A percentile compares a stretch with the other conserved stretches of the same genome.
Conservation (phyloP, 2,797 vertebrate species). For the Molossus alvarezi region DNA sequence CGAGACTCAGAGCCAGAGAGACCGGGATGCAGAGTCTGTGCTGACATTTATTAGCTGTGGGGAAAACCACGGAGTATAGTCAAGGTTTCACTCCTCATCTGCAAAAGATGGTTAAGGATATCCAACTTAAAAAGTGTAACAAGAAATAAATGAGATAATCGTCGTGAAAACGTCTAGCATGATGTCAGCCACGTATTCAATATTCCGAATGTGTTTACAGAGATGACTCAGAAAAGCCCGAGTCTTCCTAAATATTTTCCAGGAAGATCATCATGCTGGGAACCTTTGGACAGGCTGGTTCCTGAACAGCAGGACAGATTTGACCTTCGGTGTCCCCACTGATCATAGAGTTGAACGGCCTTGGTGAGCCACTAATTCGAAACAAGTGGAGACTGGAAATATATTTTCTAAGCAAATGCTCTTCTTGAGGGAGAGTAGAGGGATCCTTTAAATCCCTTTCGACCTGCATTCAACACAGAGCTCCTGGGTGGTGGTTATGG, state of each 20-base stretch:
- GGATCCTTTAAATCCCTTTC: not conserved
- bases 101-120: not conserved
- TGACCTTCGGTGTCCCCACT: not conserved
- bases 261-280: not conserved
- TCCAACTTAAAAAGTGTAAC: not conserved
- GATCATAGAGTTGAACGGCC: not conserved
- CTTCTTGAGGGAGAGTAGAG: not conserved
- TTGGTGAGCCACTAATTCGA: conserved; percentile 56
- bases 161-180: not conserved
- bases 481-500: not conserved
- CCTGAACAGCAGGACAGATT: not conserved
- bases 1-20: not conserved
- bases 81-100: not conserved
- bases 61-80: not conserved
- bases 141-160: not conserved
- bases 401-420: not conserved
- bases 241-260: conserved; percentile 70
- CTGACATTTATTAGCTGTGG: not conserved
- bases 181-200: not conserved
- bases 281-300: not conserved
- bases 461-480: not conserved
- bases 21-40: not conserved
- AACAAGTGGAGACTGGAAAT: conserved; percentile 54
- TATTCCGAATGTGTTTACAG: not conserved
- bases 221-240: conserved; percentile 42